phyloP scores from a whole-genome alignment of 2,113 vertebrate species.

The Scartelaos histophorus region DNA sequence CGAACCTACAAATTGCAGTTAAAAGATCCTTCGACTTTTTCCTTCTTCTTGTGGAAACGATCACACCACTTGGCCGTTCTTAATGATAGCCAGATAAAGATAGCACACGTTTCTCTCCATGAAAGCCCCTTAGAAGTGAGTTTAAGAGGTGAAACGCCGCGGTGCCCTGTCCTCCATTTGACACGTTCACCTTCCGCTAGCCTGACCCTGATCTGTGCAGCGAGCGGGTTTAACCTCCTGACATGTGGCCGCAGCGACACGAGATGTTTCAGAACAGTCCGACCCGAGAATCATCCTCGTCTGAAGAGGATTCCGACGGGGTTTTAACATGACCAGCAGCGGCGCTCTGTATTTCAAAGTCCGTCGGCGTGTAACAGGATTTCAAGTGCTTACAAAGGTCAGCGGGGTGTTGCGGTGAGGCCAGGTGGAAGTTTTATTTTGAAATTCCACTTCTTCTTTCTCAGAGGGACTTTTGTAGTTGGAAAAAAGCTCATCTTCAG shows the following conservation, averaged over 20 bases:
- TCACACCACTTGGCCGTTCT: neutral
- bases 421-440: neutral
- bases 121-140: neutral
- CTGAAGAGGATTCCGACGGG: constrained; percentile 15
- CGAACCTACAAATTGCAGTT: neutral
- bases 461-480: neutral
- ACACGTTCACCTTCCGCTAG: constrained; percentile 9
- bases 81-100: neutral
- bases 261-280: neutral
- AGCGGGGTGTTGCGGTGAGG: neutral
- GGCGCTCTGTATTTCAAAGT: neutral
- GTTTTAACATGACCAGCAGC: constrained; percentile 3
- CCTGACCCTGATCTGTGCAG: constrained; percentile 18
- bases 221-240: constrained; percentile 40
- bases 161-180: constrained; percentile 22
- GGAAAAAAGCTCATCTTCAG: too few species aligned
- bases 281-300: constrained; percentile 7
- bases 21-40: neutral
- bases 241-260: constrained; percentile 4
- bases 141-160: neutral
- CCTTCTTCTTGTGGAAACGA: neutral
- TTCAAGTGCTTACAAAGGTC: neutral
- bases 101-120: neutral
- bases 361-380: constrained; percentile 7
- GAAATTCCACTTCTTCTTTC: neutral